These are phyloP conservation scores for Lytechinus variegatus DNA, from an alignment of 35 echinoderm and acorn worm species.

Conservation along the genomic window DNA sequence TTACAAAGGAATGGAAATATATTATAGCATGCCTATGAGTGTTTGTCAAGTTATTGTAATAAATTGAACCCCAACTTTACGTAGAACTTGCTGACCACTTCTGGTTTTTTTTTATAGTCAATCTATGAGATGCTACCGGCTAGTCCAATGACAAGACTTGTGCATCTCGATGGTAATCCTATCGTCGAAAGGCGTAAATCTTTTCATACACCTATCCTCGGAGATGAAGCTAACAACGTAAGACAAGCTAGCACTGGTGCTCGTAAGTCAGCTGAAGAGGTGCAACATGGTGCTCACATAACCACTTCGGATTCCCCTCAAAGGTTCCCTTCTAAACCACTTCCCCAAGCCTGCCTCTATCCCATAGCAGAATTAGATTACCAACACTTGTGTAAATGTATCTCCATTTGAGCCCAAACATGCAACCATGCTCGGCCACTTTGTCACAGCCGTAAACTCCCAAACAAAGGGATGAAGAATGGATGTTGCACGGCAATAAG, in stretches of 20 bases:
- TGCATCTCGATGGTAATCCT: not conserved
- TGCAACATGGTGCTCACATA: not conserved
- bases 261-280: conserved; percentile 22
- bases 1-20: not conserved
- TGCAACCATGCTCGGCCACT: conserved; percentile 2
- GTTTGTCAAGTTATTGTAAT: not conserved
- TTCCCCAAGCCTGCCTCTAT: conserved; percentile 2
- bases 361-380: conserved; percentile 33
- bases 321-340: not conserved
- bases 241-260: conserved; percentile 7
- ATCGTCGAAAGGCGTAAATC: not conserved
- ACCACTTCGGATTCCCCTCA: not conserved
- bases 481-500: not conserved
- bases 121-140: not conserved
- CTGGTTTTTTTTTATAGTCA: not conserved
- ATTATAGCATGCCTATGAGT: not conserved
- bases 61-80: not conserved
- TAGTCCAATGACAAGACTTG: not conserved
- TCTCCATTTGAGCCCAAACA: conserved; percentile 20
- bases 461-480: not conserved
- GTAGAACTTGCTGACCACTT: not conserved
- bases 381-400: conserved; percentile 57
- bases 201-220: not conserved
- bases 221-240: not conserved
- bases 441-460: not conserved